Evolutionary conservation across 2,888 invertebrate genomes (phyloP), one percentile per base, ranked within the genome.

Genomic region (Idaea biselata): DNA sequence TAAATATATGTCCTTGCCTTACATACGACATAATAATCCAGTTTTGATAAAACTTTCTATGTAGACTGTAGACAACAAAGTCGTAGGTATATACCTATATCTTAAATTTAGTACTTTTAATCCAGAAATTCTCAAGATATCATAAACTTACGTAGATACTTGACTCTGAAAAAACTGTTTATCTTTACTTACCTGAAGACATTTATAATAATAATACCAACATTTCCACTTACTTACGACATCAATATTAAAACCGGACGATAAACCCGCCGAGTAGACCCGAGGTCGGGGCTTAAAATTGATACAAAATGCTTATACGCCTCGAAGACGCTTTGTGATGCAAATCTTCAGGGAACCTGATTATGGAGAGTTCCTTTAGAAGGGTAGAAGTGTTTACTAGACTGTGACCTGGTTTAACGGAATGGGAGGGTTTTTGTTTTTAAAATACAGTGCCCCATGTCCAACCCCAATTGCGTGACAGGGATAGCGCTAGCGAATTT

Each of bases 311-410:
- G 66, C 66, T 58, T 66, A 68, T 61, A 64, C 70, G 68, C 68
- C 66, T 63, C 63, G 67, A 63, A 60, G 62, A 64, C 67, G 68
- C 70, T 63, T 68, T 66, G 68, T 65, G 61, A 70, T 70, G 67
- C 68, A 70, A 70, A 68, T 70, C 44, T 44, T 44, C 44, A 14
- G 44, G 44, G 44, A 14, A 44, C 44, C 8, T 14, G 44, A 44
- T 44, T 5, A 44, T 44, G 44, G 44, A 14, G 11, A 8, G 44
- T 8, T 44, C 14, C 44, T 11, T 8, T 44, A 44, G 25, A 25
- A 3, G 14, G 44, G 44, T 44, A 14, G 44, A 44, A 44, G 44
- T 44, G 44, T 44, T 44, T 44, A 44, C 44, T 44, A 1, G 44
- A 44, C 44, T 44, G 44, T 44, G 44, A 44, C 44, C 44, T 11